These are phyloP conservation scores for Tauraco erythrolophus DNA, from an alignment of 2,113 vertebrate genomes.

Conservation along the genomic window DNA sequence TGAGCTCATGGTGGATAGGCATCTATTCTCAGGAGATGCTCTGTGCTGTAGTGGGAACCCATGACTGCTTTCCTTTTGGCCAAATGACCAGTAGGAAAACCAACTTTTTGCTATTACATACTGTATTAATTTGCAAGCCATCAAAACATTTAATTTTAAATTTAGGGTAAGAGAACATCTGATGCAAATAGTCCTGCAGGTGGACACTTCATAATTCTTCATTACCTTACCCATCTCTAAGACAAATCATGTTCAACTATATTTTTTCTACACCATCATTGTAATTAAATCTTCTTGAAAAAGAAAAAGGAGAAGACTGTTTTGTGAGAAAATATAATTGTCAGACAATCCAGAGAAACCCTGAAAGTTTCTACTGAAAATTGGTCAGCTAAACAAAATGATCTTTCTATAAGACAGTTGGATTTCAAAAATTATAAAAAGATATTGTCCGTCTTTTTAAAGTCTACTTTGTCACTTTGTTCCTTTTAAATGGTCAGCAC, in stretches of 20 bases:
- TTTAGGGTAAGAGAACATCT: not conserved
- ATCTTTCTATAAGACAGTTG: not conserved
- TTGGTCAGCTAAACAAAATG: not conserved
- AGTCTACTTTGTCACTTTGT: not conserved
- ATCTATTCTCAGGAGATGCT: constrained; percentile 21
- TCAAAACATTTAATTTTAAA: not conserved
- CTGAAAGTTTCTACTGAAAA: not conserved
- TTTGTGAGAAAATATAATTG: not conserved
- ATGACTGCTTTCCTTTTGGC: not conserved
- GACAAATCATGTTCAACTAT: not conserved
- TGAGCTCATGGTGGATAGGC: constrained; percentile 21
- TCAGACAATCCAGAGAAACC: not conserved
- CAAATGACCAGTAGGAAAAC: not conserved
- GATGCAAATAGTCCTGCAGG: not conserved
- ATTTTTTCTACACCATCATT: not conserved
- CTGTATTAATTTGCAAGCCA: not conserved
- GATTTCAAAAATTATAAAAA: not conserved
- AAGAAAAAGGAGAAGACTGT: not conserved
- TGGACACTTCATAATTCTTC: not conserved
- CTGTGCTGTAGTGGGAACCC: constrained; percentile 5
- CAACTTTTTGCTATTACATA: not conserved
- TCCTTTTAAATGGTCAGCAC: not conserved
- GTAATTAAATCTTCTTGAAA: not conserved
- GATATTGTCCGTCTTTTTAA: not conserved
- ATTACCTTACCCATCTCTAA: not conserved